Conservation (phyloP, 1,140 invertebrate species). For the Dendroctonus valens region DNA sequence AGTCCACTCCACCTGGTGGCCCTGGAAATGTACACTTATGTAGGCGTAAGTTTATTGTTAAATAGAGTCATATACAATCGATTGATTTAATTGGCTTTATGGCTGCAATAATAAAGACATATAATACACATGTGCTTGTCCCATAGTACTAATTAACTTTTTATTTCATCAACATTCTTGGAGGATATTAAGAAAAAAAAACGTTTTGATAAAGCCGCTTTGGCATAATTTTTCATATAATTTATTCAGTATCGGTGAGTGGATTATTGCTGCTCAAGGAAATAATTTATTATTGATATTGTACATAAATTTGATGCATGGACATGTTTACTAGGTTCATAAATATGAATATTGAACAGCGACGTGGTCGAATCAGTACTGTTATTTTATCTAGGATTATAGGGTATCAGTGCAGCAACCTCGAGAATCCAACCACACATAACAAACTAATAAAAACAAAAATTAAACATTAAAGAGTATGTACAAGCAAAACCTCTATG, state of each 20-base stretch:
- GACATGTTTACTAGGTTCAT: slow-evolving; percentile 9
- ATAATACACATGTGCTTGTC: not conserved
- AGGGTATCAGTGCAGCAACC: no score
- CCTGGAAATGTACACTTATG: slow-evolving; percentile 4
- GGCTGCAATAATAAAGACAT: slow-evolving; percentile 12
- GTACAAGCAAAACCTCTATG: no score
- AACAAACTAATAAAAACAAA: not conserved
- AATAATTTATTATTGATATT: slow-evolving; percentile 10
- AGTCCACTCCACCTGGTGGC: slow-evolving; percentile 6
- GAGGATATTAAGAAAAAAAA: not conserved
- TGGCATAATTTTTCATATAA: slow-evolving; percentile 1
- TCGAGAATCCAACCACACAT: no score
- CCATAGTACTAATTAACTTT: slow-evolving; percentile 4
- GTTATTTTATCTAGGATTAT: no score
- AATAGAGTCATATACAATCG: slow-evolving; percentile 15
- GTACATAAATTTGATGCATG: not conserved
- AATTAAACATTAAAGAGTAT: not conserved
- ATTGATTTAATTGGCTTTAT: slow-evolving; percentile 18
- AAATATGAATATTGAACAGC: not conserved
- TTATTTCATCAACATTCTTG: not conserved
- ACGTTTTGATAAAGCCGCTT: slow-evolving; percentile 12
- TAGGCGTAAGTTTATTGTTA: slow-evolving; percentile 14
- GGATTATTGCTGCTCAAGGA: slow-evolving; percentile 7
- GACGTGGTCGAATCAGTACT: no score
- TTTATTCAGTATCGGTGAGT: not conserved